phyloP scores from a whole-genome alignment of 2,797 vertebrate species.

The Sebastes umbrosus region DNA sequence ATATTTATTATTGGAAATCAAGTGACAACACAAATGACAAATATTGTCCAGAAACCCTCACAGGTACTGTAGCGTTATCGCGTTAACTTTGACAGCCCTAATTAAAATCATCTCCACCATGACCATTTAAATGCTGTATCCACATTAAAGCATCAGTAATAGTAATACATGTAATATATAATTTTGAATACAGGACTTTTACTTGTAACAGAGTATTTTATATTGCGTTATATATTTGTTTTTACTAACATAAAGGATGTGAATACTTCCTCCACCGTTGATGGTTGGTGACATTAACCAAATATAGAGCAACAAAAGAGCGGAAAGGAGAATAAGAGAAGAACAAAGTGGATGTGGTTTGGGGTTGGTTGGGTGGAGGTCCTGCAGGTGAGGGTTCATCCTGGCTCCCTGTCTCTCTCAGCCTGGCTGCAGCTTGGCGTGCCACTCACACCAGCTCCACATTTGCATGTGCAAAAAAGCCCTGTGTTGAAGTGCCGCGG shows the following conservation, averaged over 20 bases:
- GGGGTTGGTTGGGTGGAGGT: conserved; percentile 39
- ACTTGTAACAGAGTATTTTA: not conserved
- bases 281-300: not conserved
- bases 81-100: too few relatives aligned
- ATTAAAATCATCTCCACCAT: not conserved
- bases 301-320: conserved; percentile 37
- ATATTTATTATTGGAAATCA: too few relatives aligned
- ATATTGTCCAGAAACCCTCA: too few relatives aligned
- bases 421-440: conserved; percentile 42
- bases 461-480: conserved; percentile 78
- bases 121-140: not conserved
- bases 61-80: too few relatives aligned
- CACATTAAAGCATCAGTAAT: not conserved
- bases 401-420: not conserved
- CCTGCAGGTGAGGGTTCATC: conserved; percentile 68
- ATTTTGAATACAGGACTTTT: not conserved
- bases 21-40: too few relatives aligned
- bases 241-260: not conserved
- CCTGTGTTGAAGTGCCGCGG: conserved; percentile 33
- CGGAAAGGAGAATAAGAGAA: conserved; percentile 35
- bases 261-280: not conserved
- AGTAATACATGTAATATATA: not conserved
- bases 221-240: not conserved
- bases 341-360: conserved; percentile 16
- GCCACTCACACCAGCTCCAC: conserved; percentile 40